phyloP scores from a whole-genome alignment of 2,888 invertebrate species.

The Mesoligia furuncula region DNA sequence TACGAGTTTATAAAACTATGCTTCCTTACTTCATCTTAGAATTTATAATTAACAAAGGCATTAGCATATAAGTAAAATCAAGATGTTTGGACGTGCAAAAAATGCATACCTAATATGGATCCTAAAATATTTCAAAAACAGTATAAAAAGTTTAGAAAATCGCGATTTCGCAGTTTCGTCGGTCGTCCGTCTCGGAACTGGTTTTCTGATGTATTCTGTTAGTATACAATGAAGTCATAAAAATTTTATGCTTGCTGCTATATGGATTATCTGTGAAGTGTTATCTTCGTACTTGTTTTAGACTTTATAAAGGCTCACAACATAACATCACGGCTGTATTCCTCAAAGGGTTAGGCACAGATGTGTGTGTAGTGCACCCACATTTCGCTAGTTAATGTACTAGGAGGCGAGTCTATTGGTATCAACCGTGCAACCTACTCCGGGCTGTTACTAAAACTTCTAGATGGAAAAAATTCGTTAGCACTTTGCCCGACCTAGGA shows the following conservation, averaged over 20 bases:
- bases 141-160: conserved; percentile 56
- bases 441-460: neutral
- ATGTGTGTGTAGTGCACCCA: neutral
- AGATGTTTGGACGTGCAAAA: conserved; percentile 34
- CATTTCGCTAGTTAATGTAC: neutral
- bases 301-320: neutral
- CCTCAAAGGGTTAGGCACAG: neutral
- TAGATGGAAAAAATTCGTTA: neutral
- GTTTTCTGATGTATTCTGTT: conserved; percentile 51
- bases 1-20: conserved; percentile 1
- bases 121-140: conserved; percentile 41
- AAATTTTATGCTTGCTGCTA: conserved; percentile 44
- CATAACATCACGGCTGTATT: neutral
- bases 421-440: neutral
- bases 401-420: neutral
- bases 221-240: conserved; percentile 64
- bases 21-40: conserved; percentile 17
- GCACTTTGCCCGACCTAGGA: neutral
- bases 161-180: conserved; percentile 33
- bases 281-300: conserved; percentile 35
- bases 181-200: conserved; percentile 43
- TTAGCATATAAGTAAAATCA: conserved; percentile 21
- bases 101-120: conserved; percentile 26
- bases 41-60: conserved; percentile 38
- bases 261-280: conserved; percentile 37